phyloP scores from a whole-genome alignment of 37 sponge, comb jelly and placozoan species.

The Theonella swinhoei region DNA sequence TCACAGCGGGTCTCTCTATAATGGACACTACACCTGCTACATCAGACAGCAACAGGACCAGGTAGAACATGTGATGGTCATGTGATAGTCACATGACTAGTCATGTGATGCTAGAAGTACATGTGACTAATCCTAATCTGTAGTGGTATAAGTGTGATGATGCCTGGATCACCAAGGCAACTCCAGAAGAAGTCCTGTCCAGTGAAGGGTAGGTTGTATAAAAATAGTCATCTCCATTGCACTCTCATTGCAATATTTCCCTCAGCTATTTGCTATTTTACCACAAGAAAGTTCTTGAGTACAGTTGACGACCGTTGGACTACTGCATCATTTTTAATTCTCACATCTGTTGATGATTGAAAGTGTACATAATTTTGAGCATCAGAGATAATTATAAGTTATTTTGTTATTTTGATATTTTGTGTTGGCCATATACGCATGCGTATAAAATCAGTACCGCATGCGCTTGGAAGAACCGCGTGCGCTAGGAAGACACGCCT shows the following conservation, averaged over 20 bases:
- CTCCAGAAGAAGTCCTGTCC: slow-evolving; percentile 70
- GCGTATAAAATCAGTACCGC: too few relatives aligned
- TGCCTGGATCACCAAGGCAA: slow-evolving; percentile 88
- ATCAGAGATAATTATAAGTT: too few relatives aligned
- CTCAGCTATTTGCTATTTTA: slow-evolving; percentile 94
- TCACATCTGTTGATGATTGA: too few relatives aligned
- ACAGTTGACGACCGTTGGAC: slow-evolving; percentile 42
- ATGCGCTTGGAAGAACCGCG: too few relatives aligned
- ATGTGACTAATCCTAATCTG: not conserved
- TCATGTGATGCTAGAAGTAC: not conserved
- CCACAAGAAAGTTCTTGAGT: slow-evolving; percentile 94
- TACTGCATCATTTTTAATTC: too few relatives aligned
- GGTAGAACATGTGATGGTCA: too few relatives aligned
- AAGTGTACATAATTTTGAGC: too few relatives aligned
- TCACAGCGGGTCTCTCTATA: slow-evolving; percentile 88
- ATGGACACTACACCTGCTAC: slow-evolving; percentile 98
- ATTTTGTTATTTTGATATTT: too few relatives aligned
- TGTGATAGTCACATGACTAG: too few relatives aligned
- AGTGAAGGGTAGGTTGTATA: slow-evolving; percentile 81
- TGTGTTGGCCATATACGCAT: too few relatives aligned
- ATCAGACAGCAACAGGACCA: slow-evolving; percentile 86
- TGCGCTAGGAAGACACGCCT: too few relatives aligned
- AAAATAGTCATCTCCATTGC: not conserved
- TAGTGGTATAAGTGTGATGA: slow-evolving; percentile 99
- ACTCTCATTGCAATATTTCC: too few relatives aligned